A percentile compares a stretch with the other conserved stretches of the same genome.
These are phyloP conservation scores for Paramormyrops kingsleyae DNA, from an alignment of 2,113 vertebrate genomes.

Conservation along the genomic window DNA sequence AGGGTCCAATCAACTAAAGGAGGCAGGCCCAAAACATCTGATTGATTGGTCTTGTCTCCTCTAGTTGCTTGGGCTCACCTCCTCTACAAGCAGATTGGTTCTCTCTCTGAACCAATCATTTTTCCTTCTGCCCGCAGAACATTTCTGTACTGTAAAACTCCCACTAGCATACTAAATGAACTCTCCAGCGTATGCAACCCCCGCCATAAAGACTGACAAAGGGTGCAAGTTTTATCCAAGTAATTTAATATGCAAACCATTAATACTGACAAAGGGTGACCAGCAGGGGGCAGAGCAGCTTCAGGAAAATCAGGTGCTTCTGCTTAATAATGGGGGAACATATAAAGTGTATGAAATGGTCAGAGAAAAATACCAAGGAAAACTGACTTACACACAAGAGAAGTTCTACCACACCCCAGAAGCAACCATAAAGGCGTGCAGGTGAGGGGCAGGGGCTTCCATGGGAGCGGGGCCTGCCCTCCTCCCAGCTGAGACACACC, in stretches of 20 bases:
- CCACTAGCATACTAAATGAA: neutral
- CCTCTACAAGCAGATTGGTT: too few species aligned
- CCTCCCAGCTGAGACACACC: constrained; percentile 11
- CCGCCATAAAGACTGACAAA: neutral
- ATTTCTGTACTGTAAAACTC: too few species aligned
- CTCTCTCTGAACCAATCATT: too few species aligned
- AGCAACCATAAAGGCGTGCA: neutral
- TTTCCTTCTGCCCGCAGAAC: too few species aligned
- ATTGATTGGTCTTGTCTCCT: too few species aligned
- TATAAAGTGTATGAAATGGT: neutral
- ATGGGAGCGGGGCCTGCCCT: neutral
- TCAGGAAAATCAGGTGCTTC: neutral
- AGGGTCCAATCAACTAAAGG: too few species aligned
- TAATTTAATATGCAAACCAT: neutral
- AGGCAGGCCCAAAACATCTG: too few species aligned
- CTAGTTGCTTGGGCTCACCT: too few species aligned
- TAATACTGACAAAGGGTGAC: neutral
- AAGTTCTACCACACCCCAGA: neutral
- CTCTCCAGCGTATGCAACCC: neutral
- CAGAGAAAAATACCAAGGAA: neutral
- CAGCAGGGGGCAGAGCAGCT: neutral
- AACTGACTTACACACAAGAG: neutral
- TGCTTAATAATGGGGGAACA: neutral
- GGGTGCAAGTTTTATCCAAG: neutral
- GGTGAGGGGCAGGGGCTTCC: neutral